phyloP scores from a whole-genome alignment of 2,888 invertebrate species.

The Pheosia tremula region DNA sequence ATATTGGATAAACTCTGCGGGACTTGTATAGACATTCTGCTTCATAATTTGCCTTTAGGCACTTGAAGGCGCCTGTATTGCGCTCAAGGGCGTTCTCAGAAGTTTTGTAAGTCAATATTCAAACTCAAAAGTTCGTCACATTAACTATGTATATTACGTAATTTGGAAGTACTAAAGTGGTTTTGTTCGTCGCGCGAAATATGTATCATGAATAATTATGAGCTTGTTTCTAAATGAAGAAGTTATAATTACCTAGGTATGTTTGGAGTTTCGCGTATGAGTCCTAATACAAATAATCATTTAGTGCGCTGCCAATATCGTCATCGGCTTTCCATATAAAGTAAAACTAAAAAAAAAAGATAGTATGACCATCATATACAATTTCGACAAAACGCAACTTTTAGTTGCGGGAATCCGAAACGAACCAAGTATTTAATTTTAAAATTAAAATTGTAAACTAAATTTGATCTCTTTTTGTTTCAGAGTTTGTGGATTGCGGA shows the following conservation, averaged over 20 bases:
- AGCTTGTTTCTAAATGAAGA: conserved; percentile 3
- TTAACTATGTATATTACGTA: conserved; percentile 29
- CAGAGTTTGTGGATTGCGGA: conserved; percentile 60
- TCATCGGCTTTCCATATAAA: too few species aligned
- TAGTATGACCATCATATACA: too few species aligned
- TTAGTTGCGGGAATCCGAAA: too few species aligned
- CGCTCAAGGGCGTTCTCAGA: conserved; percentile 22
- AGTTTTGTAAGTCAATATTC: conserved; percentile 35
- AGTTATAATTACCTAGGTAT: conserved; percentile 6
- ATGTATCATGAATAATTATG: neutral
- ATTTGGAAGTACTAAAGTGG: conserved; percentile 15
- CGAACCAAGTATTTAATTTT: too few species aligned
- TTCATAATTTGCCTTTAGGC: conserved; percentile 21
- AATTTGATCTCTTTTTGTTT: conserved; percentile 51
- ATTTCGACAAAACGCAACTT: too few species aligned
- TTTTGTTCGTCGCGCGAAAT: conserved; percentile 1
- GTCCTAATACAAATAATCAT: neutral
- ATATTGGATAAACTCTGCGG: conserved; percentile 14
- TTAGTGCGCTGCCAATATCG: too few species aligned
- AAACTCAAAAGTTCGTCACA: conserved; percentile 29
- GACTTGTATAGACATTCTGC: conserved; percentile 29
- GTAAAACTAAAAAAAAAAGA: too few species aligned
- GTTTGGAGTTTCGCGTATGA: neutral
- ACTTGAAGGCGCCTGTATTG: conserved; percentile 11
- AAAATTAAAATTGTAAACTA: neutral